These are phyloP conservation scores for Hirtodrosophila duncani DNA, from an alignment of 2,888 invertebrate genomes.

Conservation along the genomic window DNA sequence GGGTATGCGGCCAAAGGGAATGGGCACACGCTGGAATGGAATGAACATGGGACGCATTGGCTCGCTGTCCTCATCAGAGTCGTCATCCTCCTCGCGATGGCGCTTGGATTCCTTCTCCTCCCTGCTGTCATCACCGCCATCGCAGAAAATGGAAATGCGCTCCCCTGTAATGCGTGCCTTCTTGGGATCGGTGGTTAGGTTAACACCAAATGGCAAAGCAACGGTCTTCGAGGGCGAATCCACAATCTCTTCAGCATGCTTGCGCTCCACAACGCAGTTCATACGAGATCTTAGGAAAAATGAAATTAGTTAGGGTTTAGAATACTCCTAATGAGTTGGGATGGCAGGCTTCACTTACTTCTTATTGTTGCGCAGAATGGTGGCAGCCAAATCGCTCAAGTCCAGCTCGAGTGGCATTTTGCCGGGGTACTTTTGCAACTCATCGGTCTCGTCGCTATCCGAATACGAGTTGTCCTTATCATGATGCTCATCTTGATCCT, in stretches of 20 bases:
- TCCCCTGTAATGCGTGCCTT: slow-evolving; percentile 88
- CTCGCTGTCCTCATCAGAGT: slow-evolving; percentile 75
- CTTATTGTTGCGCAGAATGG: slow-evolving; percentile 84
- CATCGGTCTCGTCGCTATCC: slow-evolving; percentile 81
- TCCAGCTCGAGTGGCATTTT: slow-evolving; percentile 90
- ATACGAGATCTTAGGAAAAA: slow-evolving; percentile 83
- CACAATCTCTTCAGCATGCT: slow-evolving; percentile 89
- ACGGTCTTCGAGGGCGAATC: slow-evolving; percentile 85
- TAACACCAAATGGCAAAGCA: slow-evolving; percentile 83
- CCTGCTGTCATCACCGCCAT: slow-evolving; percentile 82
- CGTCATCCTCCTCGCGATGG: slow-evolving; percentile 71
- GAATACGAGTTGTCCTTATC: slow-evolving; percentile 77
- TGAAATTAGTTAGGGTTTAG: neutral
- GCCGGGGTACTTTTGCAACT: slow-evolving; percentile 81
- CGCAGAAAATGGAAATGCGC: slow-evolving; percentile 92
- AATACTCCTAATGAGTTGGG: too few species aligned
- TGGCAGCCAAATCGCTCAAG: slow-evolving; percentile 89
- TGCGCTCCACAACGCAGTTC: slow-evolving; percentile 94
- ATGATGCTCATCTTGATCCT: slow-evolving; percentile 49
- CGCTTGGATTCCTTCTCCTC: slow-evolving; percentile 60
- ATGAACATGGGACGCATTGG: slow-evolving; percentile 78
- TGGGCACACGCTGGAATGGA: slow-evolving; percentile 78
- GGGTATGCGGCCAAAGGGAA: slow-evolving; percentile 79
- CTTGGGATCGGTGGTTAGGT: slow-evolving; percentile 85
- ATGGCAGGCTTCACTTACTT: slow-evolving; percentile 78